Base-by-base conservation (phyloP, 2,797 vertebrate genomes). In the Triplophysa bombifrons region DNA sequence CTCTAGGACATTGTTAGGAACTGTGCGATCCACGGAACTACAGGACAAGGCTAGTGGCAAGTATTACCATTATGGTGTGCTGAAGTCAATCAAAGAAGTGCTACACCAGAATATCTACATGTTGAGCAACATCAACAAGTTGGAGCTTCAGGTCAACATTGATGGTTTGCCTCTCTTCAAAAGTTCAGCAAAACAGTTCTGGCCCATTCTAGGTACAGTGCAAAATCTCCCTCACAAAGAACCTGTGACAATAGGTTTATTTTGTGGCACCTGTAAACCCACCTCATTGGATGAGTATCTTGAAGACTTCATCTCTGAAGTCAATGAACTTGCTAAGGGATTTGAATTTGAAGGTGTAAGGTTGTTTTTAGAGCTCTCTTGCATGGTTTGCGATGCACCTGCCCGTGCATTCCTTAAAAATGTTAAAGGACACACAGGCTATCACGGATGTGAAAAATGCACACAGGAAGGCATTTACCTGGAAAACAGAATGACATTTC, bases 401-500 rank as follows among this genome's bases (percentile, higher is more conserved):
- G 69, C 69, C 14, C n/a, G 13, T 22, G 30, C 50, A 55, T 71
- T 71, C 30, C 30, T 71, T 1, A 71, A 71, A 56, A 71, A 41
- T 5, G 13, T 56, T 4, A 56, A 71, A 71, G 51, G 51, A 20
- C 69, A 71, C 30, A 56, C 68, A 22, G 69, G 50, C 69, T 71
- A 71, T 20, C 69, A 55, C 7, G 69, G 51, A 71, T 71, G 69
- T 0, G 30, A 71, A 22, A 71, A 76, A 38, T 64, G 72, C 27
- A 63, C 60, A 20, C 46, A 65, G 72, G 72, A 71, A 51, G 72
- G 60, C 1, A 7, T 74, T 11, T 64, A 65, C 27, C 22, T 64
- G 27, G 60, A 64, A 48, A 74, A 74, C 46, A 65, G 72, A n/a
- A 65, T 74, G 72, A 65, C 72, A 34, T 74, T 63, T 38, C 72